A percentile compares a stretch with the other conserved stretches of the same genome.
Evolutionary conservation across 2,797 vertebrate species (phyloP).

Genomic region (Macroramphosus scolopax): DNA sequence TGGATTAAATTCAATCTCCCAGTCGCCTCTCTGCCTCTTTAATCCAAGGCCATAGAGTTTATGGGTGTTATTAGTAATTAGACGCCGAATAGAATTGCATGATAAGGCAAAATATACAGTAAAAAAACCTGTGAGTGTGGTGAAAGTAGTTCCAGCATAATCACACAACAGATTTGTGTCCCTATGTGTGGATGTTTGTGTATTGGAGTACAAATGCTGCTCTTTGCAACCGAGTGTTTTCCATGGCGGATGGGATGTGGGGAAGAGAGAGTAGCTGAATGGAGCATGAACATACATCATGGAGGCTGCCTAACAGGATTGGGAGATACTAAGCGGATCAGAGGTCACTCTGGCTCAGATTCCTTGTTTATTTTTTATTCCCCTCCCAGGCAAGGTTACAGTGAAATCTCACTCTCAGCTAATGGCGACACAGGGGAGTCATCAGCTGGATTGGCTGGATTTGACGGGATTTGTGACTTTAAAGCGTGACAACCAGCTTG

Average conservation of each 20-base stretch:
- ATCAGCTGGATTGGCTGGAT: slow-evolving; percentile 50
- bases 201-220: neutral
- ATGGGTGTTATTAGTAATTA: slow-evolving; percentile 69
- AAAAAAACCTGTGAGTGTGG: slow-evolving; percentile 39
- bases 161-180: slow-evolving; percentile 36
- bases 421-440: slow-evolving; percentile 39
- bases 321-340: slow-evolving; percentile 69
- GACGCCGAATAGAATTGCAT: slow-evolving; percentile 41
- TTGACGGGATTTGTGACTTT: slow-evolving; percentile 53
- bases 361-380: slow-evolving; percentile 57
- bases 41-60: slow-evolving; percentile 65
- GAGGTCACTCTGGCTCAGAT: slow-evolving; percentile 61
- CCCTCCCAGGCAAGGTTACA: slow-evolving; percentile 31
- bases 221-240: slow-evolving; percentile 36
- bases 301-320: slow-evolving; percentile 67
- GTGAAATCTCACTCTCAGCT: slow-evolving; percentile 38
- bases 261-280: slow-evolving; percentile 48
- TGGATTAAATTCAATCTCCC: slow-evolving; percentile 71
- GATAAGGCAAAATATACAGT: slow-evolving; percentile 35
- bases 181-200: too few relatives aligned
- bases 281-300: slow-evolving; percentile 55
- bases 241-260: slow-evolving; percentile 42
- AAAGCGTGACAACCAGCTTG: slow-evolving; percentile 38
- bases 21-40: slow-evolving; percentile 59
- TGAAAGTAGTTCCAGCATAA: slow-evolving; percentile 11